Evolutionary conservation across 2,797 vertebrate species (phyloP), one percentile per base, ranked within the genome.

Genomic region (Limnodromus scolopaceus): DNA sequence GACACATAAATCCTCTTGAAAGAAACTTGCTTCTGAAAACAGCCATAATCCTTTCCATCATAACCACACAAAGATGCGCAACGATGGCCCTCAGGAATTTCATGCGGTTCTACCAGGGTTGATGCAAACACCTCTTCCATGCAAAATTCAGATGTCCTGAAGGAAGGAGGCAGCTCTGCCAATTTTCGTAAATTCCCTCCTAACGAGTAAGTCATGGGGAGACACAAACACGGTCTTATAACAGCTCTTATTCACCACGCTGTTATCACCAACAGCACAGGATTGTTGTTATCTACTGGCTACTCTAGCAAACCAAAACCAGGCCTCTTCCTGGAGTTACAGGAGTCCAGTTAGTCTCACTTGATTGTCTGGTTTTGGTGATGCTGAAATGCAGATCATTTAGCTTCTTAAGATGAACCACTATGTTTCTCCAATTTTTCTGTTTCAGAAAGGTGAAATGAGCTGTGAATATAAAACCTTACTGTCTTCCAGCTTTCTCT

Each of bases 131-230:
- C 10, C 2, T 75, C 28, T 24, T 71, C n/a, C 53, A 36, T 0
- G 0, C 4, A 51, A 83, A 92, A 85, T 2, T 74, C 30, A 45
- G 49, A 74, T 0, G 0, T 46, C 45, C 10, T 1, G 3, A 39
- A 1, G 6, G 5, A 2, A 77, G 16, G 11, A 55, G 34, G 17
- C 10, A 55, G 15, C 3, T 64, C 27, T 36, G n/a, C 5, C 4
- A 15, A 15, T 72, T 80, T 58, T 61, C 46, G 15, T 43, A 28
- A 51, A 79, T 55, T 92, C 27, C 16, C 4, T 46, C 34, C 20
- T 46, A 48, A 24, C 13, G 39, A 75, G 14, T 4, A 23, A 88
- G 28, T 34, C 57, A 60, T 3, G 11, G 20, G 45, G 65, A 88
- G 57, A 65, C 30, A 78, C 13, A 85, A 71, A 61, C 20, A 22